Evolutionary conservation across 2,888 invertebrate species (phyloP).

Genomic region (Keiferia lycopersicella): DNA sequence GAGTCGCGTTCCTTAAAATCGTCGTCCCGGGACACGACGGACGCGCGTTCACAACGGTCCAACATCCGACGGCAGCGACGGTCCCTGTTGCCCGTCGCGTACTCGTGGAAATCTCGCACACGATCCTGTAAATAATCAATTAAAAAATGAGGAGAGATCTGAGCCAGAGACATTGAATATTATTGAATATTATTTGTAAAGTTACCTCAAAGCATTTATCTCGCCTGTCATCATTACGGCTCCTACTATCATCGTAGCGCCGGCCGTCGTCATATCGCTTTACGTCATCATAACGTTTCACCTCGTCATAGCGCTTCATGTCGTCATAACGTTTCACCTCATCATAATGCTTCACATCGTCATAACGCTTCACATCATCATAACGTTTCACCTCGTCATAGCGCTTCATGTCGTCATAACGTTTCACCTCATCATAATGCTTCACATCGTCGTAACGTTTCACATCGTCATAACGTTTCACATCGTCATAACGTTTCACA

Average conservation of each 20-base stretch:
- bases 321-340: neutral
- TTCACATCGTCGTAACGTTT: neutral
- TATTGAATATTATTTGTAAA: neutral
- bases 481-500: neutral
- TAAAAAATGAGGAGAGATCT: no score
- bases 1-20: constrained; percentile 61
- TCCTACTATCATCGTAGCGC: neutral
- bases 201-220: constrained; percentile 49
- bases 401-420: neutral
- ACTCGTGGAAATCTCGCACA: constrained; percentile 40
- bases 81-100: constrained; percentile 44
- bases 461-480: neutral
- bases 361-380: neutral
- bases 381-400: neutral
- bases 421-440: neutral
- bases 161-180: neutral
- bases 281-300: neutral
- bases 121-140: constrained; percentile 34
- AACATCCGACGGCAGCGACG: constrained; percentile 47
- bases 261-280: neutral
- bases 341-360: neutral
- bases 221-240: constrained; percentile 32
- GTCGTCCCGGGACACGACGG: constrained; percentile 62
- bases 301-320: neutral
- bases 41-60: constrained; percentile 61